Base-by-base conservation (phyloP, 2,797 vertebrate genomes). In the Sebastolobus alascanus region DNA sequence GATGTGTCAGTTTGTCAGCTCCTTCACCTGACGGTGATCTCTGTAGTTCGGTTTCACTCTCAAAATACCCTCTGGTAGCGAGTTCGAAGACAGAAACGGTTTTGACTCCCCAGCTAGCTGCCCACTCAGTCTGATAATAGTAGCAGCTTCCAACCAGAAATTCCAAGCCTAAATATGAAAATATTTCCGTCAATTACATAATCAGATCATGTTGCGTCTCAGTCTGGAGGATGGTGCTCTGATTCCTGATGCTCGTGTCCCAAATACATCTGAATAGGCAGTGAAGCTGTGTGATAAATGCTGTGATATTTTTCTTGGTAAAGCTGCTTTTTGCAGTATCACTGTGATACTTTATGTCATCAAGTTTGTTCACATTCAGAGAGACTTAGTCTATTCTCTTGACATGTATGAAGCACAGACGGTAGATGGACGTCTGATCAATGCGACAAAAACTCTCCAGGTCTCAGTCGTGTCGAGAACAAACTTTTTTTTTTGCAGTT, bases 121-220 rank as follows among this genome's bases (percentile, higher is more conserved):
- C 80, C 77, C 75, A 77, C 83, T 81, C 79, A 70, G n/a, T 12
- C 27, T 73, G 77, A 84, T 73, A 75, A 84, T 55, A 73, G 67
- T 6, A 68, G 68, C 67, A 60, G 70, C 76, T 79, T 71, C 52
- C 35, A 73, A 77, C 33, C 71, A 79, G 29, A 76, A 74, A 84
- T 79, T 61, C 67, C 33, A 68, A 54, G 61, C 71, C 63, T 73
- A 52, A 74, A 80, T 84, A 78, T 77, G 74, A 83, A 83, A 69
- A 78, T 85, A 77, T 84, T 79, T 79, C 69, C 46, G 72, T 85
- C 70, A 81, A 75, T 82, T 83, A 75, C 50, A 85, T 85, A 77
- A 89, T 82, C 70, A 68, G 69, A 79, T 83, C 56, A 83, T 84
- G 61, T 90, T 40, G 20, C 14, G 11, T 81, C 73, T 67, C 25